Evolutionary conservation across 2,888 invertebrate genomes (phyloP), one percentile per base, ranked within the genome.

Genomic region (Peribatodes rhomboidaria): DNA sequence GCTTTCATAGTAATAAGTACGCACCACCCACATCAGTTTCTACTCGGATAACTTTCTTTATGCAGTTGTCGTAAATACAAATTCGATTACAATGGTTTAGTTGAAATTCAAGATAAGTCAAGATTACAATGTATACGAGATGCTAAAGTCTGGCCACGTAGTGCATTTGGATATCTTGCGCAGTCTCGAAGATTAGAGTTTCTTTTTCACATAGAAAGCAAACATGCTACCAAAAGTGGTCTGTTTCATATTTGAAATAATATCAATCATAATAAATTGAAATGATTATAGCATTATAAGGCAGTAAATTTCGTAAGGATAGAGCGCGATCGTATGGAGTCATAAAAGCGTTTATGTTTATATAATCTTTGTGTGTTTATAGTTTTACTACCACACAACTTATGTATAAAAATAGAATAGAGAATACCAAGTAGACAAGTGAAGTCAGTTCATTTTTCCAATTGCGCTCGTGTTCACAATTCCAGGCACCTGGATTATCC

Each of bases 81-180:
- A 84, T 78, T 76, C 75, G 76, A 58, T 66, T 62, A 67, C 67
- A 70, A 66, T 72, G 68, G 62, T 70, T 74, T 72, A 75, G 70
- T 87, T 85, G 71, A 81, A 82, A 87, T 88, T 87, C 84, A 68
- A 74, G 67, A 76, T 74, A 73, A 72, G 76, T 74, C 69, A 69
- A 62, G 66, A 76, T 81, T 75, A 71, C 73, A 70, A 27, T 6
- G 2, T 27, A 69, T 27, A 69, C 61, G 69, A 57, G 67, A 70
- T 68, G 65, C 69, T 70, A 67, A 58, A 82, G 77, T 73, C 79
- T 57, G 74, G 67, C 61, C 83, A 84, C 82, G 83, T 83, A 68
- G 14, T 66, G 35, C 61, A 52, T 56, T 42, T 67, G 47, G 65
- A 69, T 72, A 65, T 69, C 70, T 56, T 64, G 44, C 41, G 73